Evolutionary conservation across 2,113 vertebrate genomes (phyloP), one percentile per base, ranked within the genome.

Genomic region (Gambusia holbrooki): DNA sequence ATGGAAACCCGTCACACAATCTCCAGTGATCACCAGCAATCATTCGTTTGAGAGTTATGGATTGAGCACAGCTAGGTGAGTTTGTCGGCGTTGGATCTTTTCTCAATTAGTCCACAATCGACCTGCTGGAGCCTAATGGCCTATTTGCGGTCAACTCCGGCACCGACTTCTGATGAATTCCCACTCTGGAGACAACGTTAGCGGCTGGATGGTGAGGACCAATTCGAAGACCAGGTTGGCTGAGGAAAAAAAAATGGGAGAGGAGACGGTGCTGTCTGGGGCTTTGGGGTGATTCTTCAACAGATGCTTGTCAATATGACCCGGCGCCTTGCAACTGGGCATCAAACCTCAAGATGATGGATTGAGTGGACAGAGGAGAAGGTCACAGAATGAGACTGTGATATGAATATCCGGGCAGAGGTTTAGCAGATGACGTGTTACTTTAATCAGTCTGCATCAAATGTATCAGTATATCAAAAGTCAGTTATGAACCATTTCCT

Each of bases 51-150:
- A n/a, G 68, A 35, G 69, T 80, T 79, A 85, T 79, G 51, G 77
- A 83, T 72, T 60, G 51, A 10, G 45, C 68, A 71, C 15, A 62
- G 76, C 77, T 63, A 62, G 66, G 77, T 17, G 8, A 66, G 73
- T 73, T 71, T 71, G 74, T 76, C 77, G 37, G 72, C 11, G 66
- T 30, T 28, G n/a, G 79, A 82, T 51, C 71, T 69, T 45, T 80
- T 79, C 87, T 88, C 86, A 87, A 89, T 93, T 89, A 91, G 90
- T 89, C 89, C 87, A 87, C 83, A 83, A 91, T 92, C 83, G 76
- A 92, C 90, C 81, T 82, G 82, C 74, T 64, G 54, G 74, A 54
- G 76, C 80, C 78, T 92, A 90, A 92, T 92, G 85, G 87, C 65
- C 83, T 83, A 82, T 84, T 79, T 82, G 65, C 22, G 30, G 70